Evolutionary conservation across 2,113 vertebrate species (phyloP).

Genomic region (Notiomystis cincta): DNA sequence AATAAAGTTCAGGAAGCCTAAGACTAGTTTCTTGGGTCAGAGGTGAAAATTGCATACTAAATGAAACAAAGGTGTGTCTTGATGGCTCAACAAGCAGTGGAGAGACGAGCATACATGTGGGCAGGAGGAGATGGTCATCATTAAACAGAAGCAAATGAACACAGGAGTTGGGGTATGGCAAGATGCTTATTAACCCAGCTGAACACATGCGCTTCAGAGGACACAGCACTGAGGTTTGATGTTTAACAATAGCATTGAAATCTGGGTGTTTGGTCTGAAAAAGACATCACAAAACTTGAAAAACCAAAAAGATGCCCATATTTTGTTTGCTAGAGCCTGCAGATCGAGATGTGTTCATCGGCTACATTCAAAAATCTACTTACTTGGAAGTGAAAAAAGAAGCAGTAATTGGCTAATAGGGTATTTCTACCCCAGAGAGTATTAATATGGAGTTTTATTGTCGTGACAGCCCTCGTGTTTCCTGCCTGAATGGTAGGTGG

Average conservation of each 20-base stretch:
- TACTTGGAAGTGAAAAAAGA: background rate
- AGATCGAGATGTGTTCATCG: background rate
- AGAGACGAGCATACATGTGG: slow-evolving; percentile 45
- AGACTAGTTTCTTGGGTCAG: slow-evolving; percentile 84
- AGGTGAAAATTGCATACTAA: slow-evolving; percentile 82
- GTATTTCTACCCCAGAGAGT: slow-evolving; percentile 52
- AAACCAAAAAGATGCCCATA: background rate
- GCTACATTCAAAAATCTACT: background rate
- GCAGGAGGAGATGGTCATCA: slow-evolving; percentile 57
- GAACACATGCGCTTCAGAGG: background rate
- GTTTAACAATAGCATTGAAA: background rate
- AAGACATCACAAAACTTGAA: slow-evolving; percentile 2
- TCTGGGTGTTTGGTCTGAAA: background rate
- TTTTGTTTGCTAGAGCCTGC: background rate
- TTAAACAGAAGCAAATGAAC: slow-evolving; percentile 70
- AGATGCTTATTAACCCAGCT: background rate
- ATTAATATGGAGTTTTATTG: slow-evolving; percentile 54
- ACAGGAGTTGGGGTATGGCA: background rate
- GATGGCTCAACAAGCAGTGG: slow-evolving; percentile 72
- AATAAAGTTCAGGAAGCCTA: slow-evolving; percentile 87
- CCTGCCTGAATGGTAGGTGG: slow-evolving; percentile 54
- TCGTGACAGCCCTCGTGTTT: background rate
- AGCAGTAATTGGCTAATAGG: background rate
- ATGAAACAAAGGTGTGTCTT: slow-evolving; percentile 84
- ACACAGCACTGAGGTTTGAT: background rate